Evolutionary conservation across 2,888 invertebrate genomes (phyloP), one percentile per base, ranked within the genome.

Genomic region (Octodonta nipae): DNA sequence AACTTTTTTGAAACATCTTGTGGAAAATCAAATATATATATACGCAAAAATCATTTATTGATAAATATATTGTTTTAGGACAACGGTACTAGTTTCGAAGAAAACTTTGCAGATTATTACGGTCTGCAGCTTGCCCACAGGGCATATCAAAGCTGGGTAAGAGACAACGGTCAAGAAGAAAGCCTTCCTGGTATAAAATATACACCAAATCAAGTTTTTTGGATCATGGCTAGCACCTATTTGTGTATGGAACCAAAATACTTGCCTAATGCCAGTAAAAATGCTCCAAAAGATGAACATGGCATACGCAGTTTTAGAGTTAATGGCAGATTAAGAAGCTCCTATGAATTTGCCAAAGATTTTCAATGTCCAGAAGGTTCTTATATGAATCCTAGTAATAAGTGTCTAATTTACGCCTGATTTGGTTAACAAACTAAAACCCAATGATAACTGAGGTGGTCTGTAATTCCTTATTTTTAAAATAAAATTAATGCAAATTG

Each of bases 41-140:
- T 1, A 26, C 8, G 3, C 10, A 10, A 10, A 16, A 11, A 22
- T 33, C 5, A 13, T 15, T 30, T 13, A n/a, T n/a, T n/a, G n/a
- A n/a, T n/a, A n/a, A n/a, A n/a, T n/a, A 8, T 24, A 28, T 34
- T 37, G 11, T 52, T 57, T 2, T 52, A 85, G 85, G 55, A 88
- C 28, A 86, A 88, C 51, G 88, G 88, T 28, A 75, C 83, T 31
- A 78, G 86, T 0, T 79, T 86, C 55, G 85, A 85, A 8, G 89
- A 91, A 57, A 89, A 89, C 56, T 82, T 91, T 31, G 88, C 89
- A 0, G 91, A 91, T 55, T 87, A 87, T 52, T 86, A 85, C 1
- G 91, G 89, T 1, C 73, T 87, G 39, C 86, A 86, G 53, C 78
- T 84, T 50, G 84, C 89, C 0, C 91, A 88, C 58, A 67, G 71